These are phyloP conservation scores for Nowickia ferox DNA, from an alignment of 2,888 invertebrate species.

Conservation along the genomic window DNA sequence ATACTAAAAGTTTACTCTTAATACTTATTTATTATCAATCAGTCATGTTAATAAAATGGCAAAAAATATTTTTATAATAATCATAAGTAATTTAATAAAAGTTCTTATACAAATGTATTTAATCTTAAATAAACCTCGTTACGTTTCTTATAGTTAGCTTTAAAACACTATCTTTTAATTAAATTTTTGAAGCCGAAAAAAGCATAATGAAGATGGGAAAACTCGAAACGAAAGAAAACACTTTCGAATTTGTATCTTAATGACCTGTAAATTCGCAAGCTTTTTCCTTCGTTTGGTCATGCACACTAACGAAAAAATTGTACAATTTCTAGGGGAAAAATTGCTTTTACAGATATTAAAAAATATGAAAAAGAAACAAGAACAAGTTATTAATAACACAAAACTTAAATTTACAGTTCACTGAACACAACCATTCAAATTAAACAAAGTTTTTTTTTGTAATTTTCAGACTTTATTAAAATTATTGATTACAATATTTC, in stretches of 20 bases:
- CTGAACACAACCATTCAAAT: neutral
- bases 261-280: too few relatives aligned
- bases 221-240: neutral
- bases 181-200: neutral
- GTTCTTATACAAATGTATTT: conserved; percentile 40
- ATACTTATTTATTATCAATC: too few relatives aligned
- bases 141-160: conserved; percentile 38
- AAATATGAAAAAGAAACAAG: too few relatives aligned
- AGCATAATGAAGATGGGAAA: neutral
- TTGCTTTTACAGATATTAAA: too few relatives aligned
- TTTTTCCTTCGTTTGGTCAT: too few relatives aligned
- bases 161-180: conserved; percentile 21
- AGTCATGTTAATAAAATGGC: neutral
- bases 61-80: conserved; percentile 47
- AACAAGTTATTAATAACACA: too few relatives aligned
- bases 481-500: conserved; percentile 42
- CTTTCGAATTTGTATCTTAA: neutral
- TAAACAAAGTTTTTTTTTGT: neutral
- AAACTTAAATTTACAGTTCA: neutral
- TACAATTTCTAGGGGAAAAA: too few relatives aligned
- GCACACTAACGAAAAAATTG: too few relatives aligned
- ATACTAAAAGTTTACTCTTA: too few relatives aligned
- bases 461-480: conserved; percentile 50
- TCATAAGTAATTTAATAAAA: conserved; percentile 56
- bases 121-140: conserved; percentile 46